Evolutionary conservation across 1,140 invertebrate species (phyloP).

Genomic region (Prorops nasuta): DNA sequence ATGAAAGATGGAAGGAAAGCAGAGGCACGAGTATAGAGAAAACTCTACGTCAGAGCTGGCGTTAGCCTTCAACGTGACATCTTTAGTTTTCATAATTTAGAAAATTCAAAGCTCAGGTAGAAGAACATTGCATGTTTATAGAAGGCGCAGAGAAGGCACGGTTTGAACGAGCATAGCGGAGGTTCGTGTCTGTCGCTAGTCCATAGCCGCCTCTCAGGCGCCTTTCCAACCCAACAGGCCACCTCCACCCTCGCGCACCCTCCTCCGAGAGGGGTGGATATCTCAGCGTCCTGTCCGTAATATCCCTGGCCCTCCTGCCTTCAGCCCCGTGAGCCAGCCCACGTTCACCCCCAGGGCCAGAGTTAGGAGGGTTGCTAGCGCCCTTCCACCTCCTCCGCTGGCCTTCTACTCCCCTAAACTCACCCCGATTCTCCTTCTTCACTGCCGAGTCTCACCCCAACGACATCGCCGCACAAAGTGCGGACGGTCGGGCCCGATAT

Average conservation of each 20-base stretch:
- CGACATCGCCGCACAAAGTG: constrained; percentile 38
- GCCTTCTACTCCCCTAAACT: constrained; percentile 4
- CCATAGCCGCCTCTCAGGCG: not conserved
- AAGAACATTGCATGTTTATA: too few relatives aligned
- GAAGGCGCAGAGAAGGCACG: too few relatives aligned
- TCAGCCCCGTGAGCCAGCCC: constrained; percentile 27
- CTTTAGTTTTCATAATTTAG: too few relatives aligned
- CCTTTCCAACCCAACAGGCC: not conserved
- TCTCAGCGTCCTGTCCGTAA: constrained; percentile 44
- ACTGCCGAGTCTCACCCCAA: constrained; percentile 8
- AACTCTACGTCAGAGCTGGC: too few relatives aligned
- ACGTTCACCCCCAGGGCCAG: constrained; percentile 35
- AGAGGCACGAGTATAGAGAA: too few relatives aligned
- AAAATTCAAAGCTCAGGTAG: too few relatives aligned
- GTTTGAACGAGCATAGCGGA: too few relatives aligned
- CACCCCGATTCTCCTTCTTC: constrained; percentile 29
- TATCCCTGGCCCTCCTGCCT: constrained; percentile 39
- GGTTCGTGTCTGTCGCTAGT: not conserved
- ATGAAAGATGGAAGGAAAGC: too few relatives aligned
- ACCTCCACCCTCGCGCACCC: constrained; percentile 6
- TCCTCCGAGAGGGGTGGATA: constrained; percentile 37
- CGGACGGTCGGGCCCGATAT: constrained; percentile 36
- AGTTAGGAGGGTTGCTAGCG: constrained; percentile 45
- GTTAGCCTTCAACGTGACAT: too few relatives aligned
- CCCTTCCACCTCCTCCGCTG: not conserved